Percentiles rank a stretch among this genome's conserved stretches.
Conservation (phyloP, 2,797 vertebrate species). For the Jordanella pulchra region DNA sequence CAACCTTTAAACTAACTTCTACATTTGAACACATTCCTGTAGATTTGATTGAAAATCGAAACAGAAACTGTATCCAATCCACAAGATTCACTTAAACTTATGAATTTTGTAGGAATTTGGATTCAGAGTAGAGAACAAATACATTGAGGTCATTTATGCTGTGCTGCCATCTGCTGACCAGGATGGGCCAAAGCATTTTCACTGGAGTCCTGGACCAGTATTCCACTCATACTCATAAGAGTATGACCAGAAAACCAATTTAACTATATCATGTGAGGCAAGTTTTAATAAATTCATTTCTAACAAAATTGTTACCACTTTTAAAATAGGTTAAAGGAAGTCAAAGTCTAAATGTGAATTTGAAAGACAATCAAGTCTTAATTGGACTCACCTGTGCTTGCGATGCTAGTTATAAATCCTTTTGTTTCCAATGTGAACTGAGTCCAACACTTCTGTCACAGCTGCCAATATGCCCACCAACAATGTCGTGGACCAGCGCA, state of each 20-base stretch:
- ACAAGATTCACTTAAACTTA: background rate
- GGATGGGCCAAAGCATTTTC: background rate
- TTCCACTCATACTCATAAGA: background rate
- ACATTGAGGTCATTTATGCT: slow-evolving; percentile 8
- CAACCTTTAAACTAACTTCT: background rate
- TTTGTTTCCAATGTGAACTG: background rate
- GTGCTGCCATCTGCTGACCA: slow-evolving; percentile 63
- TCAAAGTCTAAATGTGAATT: slow-evolving; percentile 4
- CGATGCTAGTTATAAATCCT: slow-evolving; percentile 18
- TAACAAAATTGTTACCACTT: too few relatives aligned
- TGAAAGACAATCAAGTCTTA: slow-evolving; percentile 22
- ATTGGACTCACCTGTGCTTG: slow-evolving; percentile 46
- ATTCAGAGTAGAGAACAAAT: too few relatives aligned
- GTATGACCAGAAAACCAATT: too few relatives aligned
- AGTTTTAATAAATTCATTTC: too few relatives aligned
- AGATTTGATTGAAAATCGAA: background rate
- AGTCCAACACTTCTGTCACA: background rate
- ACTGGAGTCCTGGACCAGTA: background rate
- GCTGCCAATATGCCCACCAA: slow-evolving; percentile 76
- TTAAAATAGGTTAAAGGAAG: too few relatives aligned
- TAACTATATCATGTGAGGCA: too few relatives aligned
- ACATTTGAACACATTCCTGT: background rate
- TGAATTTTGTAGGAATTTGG: background rate
- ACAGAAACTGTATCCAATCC: background rate
- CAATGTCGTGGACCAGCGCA: slow-evolving; percentile 60